Evolutionary conservation across 2,888 invertebrate species (phyloP), one percentile per base, ranked within the genome.

Genomic region (Marronus borbonicus): DNA sequence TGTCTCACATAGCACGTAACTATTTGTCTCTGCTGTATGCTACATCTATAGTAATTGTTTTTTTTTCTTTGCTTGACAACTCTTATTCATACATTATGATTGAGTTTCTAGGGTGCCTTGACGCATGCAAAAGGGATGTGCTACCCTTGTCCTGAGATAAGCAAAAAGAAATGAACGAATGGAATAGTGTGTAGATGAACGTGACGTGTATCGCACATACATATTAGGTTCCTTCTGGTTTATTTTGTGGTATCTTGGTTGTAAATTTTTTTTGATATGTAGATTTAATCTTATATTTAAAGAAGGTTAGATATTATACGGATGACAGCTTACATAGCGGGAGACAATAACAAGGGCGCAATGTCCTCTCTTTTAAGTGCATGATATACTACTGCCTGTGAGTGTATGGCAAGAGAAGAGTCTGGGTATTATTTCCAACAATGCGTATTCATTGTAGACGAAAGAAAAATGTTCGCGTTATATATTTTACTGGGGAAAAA

Each of bases 271-370:
- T 31, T 76, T 44, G 76, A 76, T 76, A 76, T 76, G 76, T 76
- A 76, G 76, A 76, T 76, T 66, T 76, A 76, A 76, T 76, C 76
- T 76, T 66, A 66, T 44, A 52, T 76, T 76, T 76, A 76, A 76
- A 65, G 60, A 55, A 74, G 76, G 76, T 76, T 50, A 55, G 76
- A 36, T 66, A 66, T 65, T 76, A 76, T 52, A 50, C 76, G 66
- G 76, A 66, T 76, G 76, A 62, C 76, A 66, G 65, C 52, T 76
- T 76, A 52, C 76, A 17, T 44, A 66, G 17, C 66, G 55, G 52
- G 66, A 76, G 70, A 72, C 70, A 72, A 72, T 72, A 72, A 31
- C 39, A 20, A 58, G 70, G 58, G 50, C 44, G 44, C 44, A 44
- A 44, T 44, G 44, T 24, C 66, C 55, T 36, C 76, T 66, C 66